Conservation (phyloP, 2,797 vertebrate species). For the Channa striata region DNA sequence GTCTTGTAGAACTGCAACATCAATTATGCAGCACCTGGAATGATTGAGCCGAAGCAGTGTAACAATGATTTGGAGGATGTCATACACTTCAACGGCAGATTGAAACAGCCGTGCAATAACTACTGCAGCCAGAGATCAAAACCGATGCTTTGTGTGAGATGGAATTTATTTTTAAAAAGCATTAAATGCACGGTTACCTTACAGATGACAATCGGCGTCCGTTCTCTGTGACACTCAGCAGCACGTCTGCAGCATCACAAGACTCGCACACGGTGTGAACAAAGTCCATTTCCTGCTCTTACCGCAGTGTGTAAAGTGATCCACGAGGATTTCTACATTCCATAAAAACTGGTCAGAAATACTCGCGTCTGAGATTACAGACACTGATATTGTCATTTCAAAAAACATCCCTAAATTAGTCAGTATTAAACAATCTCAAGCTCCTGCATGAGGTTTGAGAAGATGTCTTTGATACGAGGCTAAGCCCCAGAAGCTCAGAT, state of each 20-base stretch:
- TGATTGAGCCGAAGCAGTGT: neutral
- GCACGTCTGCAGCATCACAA: constrained; percentile 71
- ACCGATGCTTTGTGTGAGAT: neutral
- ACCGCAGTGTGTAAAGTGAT: constrained; percentile 35
- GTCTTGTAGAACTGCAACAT: constrained; percentile 1
- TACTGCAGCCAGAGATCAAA: neutral
- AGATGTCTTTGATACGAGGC: constrained; percentile 29
- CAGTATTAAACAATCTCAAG: neutral
- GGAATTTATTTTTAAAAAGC: neutral
- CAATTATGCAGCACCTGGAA: neutral
- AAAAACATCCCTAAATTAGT: neutral
- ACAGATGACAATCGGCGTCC: constrained; percentile 44
- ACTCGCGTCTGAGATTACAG: neutral
- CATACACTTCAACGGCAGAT: neutral
- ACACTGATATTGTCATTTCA: neutral
- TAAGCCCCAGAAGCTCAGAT: constrained; percentile 29
- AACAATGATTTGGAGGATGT: neutral
- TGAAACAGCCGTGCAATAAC: constrained; percentile 2
- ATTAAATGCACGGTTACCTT: constrained; percentile 68
- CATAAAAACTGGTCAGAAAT: neutral
- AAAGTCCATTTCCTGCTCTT: constrained; percentile 83
- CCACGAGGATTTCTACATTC: constrained; percentile 32
- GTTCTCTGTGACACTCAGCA: constrained; percentile 41
- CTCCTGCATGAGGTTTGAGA: neutral
- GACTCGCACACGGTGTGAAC: constrained; percentile 63